These are phyloP conservation scores for Centropus bengalensis DNA, from an alignment of 2,113 vertebrate genomes.

Conservation along the genomic window DNA sequence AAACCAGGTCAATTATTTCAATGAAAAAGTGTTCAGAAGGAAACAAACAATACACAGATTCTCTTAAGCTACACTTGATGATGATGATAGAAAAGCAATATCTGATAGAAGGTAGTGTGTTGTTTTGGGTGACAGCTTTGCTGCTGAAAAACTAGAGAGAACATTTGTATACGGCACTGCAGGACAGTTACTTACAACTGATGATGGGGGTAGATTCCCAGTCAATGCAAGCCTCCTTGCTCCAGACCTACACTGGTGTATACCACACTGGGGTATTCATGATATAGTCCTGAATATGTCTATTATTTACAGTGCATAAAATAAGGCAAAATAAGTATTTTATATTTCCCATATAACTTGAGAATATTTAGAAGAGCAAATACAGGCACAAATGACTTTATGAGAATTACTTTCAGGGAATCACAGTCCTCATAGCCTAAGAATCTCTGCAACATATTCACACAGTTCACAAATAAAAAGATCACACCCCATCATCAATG, in stretches of 20 bases:
- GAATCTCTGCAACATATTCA: neutral
- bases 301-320: constrained; percentile 1
- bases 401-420: neutral
- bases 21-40: constrained; percentile 32
- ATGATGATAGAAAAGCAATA: constrained; percentile 44
- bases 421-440: neutral
- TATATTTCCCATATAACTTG: neutral
- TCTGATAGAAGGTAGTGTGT: constrained; percentile 31
- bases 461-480: neutral
- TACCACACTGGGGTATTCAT: neutral
- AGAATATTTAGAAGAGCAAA: constrained; percentile 35
- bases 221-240: neutral
- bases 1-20: constrained; percentile 62
- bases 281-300: neutral
- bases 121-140: constrained; percentile 50
- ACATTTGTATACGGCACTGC: neutral
- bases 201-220: neutral
- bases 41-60: constrained; percentile 23
- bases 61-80: constrained; percentile 24
- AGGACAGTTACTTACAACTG: neutral
- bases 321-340: constrained; percentile 33
- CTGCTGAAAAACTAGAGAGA: neutral
- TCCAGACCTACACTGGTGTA: neutral
- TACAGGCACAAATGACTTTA: neutral
- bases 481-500: neutral